Evolutionary conservation across 2,888 invertebrate species (phyloP).

Genomic region (Linnaemya tessellans): DNA sequence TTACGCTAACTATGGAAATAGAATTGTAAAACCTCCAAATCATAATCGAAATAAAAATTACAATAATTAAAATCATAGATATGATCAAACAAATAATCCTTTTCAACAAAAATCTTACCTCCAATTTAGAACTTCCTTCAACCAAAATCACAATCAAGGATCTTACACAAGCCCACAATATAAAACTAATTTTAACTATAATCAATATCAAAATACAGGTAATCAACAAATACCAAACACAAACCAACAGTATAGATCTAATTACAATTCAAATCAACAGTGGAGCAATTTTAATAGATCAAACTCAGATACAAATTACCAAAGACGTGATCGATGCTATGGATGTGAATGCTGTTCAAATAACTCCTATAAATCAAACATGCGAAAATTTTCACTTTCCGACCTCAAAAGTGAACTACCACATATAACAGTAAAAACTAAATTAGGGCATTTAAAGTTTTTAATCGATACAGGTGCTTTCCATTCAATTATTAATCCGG

Average conservation of each 20-base stretch:
- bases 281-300: not conserved
- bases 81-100: constrained; percentile 71
- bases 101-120: too few relatives aligned
- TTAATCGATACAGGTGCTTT: constrained; percentile 66
- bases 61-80: constrained; percentile 12
- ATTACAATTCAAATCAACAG: constrained; percentile 19
- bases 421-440: too few relatives aligned
- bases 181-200: constrained; percentile 53
- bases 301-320: constrained; percentile 43
- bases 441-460: constrained; percentile 32
- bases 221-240: constrained; percentile 25
- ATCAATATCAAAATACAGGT: constrained; percentile 14
- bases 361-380: constrained; percentile 10
- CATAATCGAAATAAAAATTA: constrained; percentile 15
- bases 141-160: constrained; percentile 17
- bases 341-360: constrained; percentile 57
- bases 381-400: constrained; percentile 21
- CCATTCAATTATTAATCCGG: constrained; percentile 60
- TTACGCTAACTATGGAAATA: constrained; percentile 1
- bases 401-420: constrained; percentile 42
- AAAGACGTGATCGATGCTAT: constrained; percentile 59
- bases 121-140: constrained; percentile 64
- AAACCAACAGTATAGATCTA: constrained; percentile 22
- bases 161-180: constrained; percentile 68
- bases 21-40: constrained; percentile 21